phyloP scores from a whole-genome alignment of 2,888 invertebrate species.

The Pimpla rufipes region DNA sequence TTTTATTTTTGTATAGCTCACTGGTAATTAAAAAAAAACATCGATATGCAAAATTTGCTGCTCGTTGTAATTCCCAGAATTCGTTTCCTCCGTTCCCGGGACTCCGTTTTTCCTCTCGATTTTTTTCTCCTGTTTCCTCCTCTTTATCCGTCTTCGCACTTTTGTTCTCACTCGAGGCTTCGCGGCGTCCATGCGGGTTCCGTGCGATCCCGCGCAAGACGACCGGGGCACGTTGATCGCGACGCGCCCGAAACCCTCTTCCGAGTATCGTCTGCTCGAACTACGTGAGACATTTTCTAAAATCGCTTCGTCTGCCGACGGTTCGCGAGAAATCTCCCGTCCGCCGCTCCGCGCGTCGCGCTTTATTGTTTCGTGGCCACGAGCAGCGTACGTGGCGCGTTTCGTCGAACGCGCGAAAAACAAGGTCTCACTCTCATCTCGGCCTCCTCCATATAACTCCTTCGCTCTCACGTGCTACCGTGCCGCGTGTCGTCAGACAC shows the following conservation, averaged over 20 bases:
- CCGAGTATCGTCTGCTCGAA: slow-evolving; percentile 66
- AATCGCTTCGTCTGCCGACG: slow-evolving; percentile 57
- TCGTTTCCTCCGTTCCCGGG: slow-evolving; percentile 28
- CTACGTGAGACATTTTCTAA: slow-evolving; percentile 75
- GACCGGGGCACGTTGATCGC: slow-evolving; percentile 69
- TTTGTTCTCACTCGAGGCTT: slow-evolving; percentile 52
- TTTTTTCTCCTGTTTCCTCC: background rate
- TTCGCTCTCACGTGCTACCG: slow-evolving; percentile 42
- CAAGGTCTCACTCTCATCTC: slow-evolving; percentile 37
- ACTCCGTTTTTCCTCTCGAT: slow-evolving; percentile 13
- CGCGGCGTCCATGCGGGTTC: slow-evolving; percentile 8
- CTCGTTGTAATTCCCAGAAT: slow-evolving; percentile 41
- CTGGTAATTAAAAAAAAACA: background rate
- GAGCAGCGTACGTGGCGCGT: slow-evolving; percentile 40
- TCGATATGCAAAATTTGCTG: background rate
- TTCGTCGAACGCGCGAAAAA: slow-evolving; percentile 64
- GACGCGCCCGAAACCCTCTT: slow-evolving; percentile 71
- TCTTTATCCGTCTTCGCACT: slow-evolving; percentile 37
- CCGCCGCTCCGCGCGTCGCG: background rate
- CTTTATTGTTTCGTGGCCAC: slow-evolving; percentile 16
- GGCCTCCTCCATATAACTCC: slow-evolving; percentile 26
- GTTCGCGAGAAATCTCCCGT: slow-evolving; percentile 34
- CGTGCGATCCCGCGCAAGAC: slow-evolving; percentile 33
- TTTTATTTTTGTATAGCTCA: background rate
- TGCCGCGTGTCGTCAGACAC: slow-evolving; percentile 7